Percentiles rank a stretch among this genome's conserved stretches.
Evolutionary conservation across 1,140 invertebrate species (phyloP).

Genomic region (Meloidogyne floridensis): DNA sequence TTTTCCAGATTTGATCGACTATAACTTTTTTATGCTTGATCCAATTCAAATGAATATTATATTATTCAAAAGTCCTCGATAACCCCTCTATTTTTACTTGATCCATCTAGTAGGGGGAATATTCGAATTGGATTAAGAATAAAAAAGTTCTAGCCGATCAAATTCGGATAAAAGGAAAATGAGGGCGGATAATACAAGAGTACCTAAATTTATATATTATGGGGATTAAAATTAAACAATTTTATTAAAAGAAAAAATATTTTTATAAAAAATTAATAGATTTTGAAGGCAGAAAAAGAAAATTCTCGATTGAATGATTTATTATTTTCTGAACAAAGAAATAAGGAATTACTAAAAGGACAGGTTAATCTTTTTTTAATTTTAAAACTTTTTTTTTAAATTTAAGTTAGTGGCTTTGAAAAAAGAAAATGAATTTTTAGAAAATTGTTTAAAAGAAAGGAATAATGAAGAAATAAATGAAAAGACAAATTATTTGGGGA

Average conservation of each 20-base stretch:
- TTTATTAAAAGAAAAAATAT: too few relatives aligned
- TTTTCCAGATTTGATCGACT: too few relatives aligned
- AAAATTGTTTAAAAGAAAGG: background rate
- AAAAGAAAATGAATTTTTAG: background rate
- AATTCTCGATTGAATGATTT: background rate
- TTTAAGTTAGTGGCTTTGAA: background rate
- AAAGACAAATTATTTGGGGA: slow-evolving; percentile 8
- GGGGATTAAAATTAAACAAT: background rate
- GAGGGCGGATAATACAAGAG: too few relatives aligned
- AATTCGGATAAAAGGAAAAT: too few relatives aligned
- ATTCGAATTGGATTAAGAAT: too few relatives aligned
- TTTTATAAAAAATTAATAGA: background rate
- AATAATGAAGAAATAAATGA: background rate
- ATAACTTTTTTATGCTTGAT: too few relatives aligned
- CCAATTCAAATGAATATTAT: too few relatives aligned
- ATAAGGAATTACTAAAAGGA: background rate
- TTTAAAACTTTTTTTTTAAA: background rate
- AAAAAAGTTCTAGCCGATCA: too few relatives aligned
- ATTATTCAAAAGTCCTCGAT: too few relatives aligned
- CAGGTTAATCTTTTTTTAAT: background rate
- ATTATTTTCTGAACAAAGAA: slow-evolving; percentile 4
- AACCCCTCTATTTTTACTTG: background rate
- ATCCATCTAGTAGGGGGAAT: too few relatives aligned
- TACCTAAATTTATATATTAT: slow-evolving; percentile 1
- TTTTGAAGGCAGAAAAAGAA: background rate